These are phyloP conservation scores for Lytechinus pictus DNA, from an alignment of 35 echinoderm and acorn worm genomes.

Conservation along the genomic window DNA sequence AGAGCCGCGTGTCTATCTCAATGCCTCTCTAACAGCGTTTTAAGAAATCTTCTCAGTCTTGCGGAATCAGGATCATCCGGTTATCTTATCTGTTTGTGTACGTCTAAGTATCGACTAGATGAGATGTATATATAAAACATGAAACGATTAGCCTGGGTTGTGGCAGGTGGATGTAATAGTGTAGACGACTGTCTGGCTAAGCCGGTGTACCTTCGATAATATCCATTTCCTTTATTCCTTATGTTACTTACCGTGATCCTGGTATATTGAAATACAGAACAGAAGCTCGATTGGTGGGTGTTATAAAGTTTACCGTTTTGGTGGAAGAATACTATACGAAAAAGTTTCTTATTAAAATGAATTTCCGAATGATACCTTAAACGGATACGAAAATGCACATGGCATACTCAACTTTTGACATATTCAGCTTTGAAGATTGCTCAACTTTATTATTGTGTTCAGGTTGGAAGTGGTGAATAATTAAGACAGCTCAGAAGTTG, in stretches of 20 bases:
- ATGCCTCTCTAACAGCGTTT: not conserved
- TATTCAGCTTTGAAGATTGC: too few relatives aligned
- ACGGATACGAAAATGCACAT: too few relatives aligned
- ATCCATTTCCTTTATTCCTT: not conserved
- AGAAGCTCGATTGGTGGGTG: too few relatives aligned
- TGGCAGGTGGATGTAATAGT: not conserved
- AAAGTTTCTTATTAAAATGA: too few relatives aligned
- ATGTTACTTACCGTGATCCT: not conserved
- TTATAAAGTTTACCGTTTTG: not conserved
- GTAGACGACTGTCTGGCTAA: not conserved
- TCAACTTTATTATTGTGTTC: too few relatives aligned
- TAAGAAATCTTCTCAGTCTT: not conserved
- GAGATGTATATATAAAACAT: not conserved
- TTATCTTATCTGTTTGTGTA: slow-evolving; percentile 6
- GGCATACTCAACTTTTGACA: too few relatives aligned
- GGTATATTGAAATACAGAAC: not conserved
- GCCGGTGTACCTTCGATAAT: not conserved
- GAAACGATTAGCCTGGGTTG: slow-evolving; percentile 8
- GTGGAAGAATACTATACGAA: not conserved
- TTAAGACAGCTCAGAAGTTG: too few relatives aligned
- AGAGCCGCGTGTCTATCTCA: not conserved
- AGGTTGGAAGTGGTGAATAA: too few relatives aligned
- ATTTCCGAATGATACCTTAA: not conserved
- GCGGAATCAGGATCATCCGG: not conserved
- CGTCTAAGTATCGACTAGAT: slow-evolving; percentile 3